Conservation (phyloP, 1,140 invertebrate species). For the Drosophila chauvacae region DNA sequence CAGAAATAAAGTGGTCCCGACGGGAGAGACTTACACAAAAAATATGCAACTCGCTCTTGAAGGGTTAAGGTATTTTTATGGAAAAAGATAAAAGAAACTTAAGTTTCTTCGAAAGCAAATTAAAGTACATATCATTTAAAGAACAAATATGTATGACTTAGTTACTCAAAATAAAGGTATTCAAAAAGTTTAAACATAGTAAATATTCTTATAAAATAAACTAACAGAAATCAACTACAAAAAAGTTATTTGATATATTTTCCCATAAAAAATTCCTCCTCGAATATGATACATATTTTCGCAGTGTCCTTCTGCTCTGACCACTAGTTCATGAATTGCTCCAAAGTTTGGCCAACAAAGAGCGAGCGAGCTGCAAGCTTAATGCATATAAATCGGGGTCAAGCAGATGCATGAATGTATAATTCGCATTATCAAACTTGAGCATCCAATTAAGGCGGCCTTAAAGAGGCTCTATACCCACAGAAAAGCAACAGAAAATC, state of each 20-base stretch:
- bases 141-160: no score
- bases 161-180: no score
- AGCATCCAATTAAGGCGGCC: constrained; percentile 47
- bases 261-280: no score
- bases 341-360: constrained; percentile 26
- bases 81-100: not conserved
- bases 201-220: not conserved
- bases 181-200: no score
- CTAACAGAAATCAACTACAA: not conserved
- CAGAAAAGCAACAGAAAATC: not conserved
- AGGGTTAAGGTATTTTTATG: not conserved
- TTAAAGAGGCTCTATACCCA: constrained; percentile 5
- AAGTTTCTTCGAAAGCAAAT: not conserved
- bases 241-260: not conserved
- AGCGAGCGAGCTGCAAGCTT: constrained; percentile 31
- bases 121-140: not conserved
- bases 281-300: not conserved
- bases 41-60: not conserved
- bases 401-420: constrained; percentile 53
- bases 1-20: not conserved
- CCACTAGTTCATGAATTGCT: constrained; percentile 38
- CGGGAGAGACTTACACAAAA: not conserved
- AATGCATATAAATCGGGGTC: constrained; percentile 54
- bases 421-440: constrained; percentile 48
- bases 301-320: constrained; percentile 10